Conservation (phyloP, 2,113 vertebrate genomes). For the Noturus placidus region DNA sequence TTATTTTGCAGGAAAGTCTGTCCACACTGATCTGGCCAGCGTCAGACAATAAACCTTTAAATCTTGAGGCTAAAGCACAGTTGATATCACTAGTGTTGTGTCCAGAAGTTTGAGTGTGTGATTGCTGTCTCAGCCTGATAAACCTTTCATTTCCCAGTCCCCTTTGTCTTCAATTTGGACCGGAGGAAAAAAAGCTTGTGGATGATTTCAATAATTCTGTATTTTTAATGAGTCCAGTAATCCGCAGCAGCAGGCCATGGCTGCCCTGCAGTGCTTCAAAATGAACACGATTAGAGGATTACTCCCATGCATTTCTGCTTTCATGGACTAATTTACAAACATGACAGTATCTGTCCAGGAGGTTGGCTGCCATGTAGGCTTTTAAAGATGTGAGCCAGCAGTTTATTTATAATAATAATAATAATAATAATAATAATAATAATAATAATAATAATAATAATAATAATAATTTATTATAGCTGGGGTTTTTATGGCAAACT, state of each 20-base stretch:
- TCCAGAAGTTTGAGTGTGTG: constrained; percentile 63
- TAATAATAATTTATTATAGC: too few relatives aligned
- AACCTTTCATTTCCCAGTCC: constrained; percentile 68
- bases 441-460: too few relatives aligned
- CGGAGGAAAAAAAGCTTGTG: constrained; percentile 66
- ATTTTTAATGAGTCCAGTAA: constrained; percentile 75
- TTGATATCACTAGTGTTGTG: constrained; percentile 68
- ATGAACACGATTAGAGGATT: constrained; percentile 73
- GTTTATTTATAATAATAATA: too few relatives aligned
- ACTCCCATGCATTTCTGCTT: constrained; percentile 64
- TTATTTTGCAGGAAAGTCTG: constrained; percentile 63
- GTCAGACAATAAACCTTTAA: constrained; percentile 79
- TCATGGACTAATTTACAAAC: constrained; percentile 68
- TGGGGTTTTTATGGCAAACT: constrained; percentile 6
- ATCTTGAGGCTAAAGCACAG: constrained; percentile 65
- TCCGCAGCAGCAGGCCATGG: constrained; percentile 61
- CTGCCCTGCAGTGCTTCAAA: constrained; percentile 65
- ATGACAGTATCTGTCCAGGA: constrained; percentile 59
- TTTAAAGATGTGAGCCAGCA: constrained; percentile 55
- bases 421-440: too few relatives aligned
- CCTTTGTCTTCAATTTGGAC: constrained; percentile 72
- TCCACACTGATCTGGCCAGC: constrained; percentile 61
- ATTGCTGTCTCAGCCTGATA: constrained; percentile 72
- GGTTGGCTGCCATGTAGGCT: constrained; percentile 40
- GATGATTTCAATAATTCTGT: constrained; percentile 74